phyloP scores from a whole-genome alignment of 1,140 invertebrate species.

The Cotesia vestalis region DNA sequence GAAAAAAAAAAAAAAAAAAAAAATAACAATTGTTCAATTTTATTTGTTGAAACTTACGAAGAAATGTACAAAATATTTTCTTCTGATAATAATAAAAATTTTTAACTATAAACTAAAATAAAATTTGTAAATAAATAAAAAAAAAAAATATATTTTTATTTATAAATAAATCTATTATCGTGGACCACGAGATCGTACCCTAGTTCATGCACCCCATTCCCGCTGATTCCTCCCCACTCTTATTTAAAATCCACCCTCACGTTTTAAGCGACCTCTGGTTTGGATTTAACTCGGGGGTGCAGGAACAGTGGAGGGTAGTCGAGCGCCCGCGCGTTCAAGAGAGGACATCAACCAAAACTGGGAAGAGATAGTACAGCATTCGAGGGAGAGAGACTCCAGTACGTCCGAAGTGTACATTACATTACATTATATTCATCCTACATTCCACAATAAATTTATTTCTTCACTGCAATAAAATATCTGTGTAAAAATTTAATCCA shows the following conservation, averaged over 20 bases:
- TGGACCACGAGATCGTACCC: conserved; percentile 14
- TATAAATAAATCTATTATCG: conserved; percentile 8
- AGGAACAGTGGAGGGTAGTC: conserved; percentile 11
- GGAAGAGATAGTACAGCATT: not conserved
- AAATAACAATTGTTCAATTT: not conserved
- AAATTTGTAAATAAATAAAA: not conserved
- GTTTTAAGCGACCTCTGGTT: conserved; percentile 19
- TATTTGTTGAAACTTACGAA: not conserved
- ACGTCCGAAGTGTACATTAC: conserved; percentile 12
- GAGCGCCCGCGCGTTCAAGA: conserved; percentile 20
- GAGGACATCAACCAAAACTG: not conserved
- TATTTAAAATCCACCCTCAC: not conserved
- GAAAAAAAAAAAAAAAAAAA: conserved; percentile 15
- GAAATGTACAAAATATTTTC: not conserved
- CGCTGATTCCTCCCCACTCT: not conserved
- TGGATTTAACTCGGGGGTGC: not conserved
- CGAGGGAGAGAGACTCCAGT: conserved; percentile 14
- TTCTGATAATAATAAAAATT: not conserved
- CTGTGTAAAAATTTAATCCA: not conserved
- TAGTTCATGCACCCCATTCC: conserved; percentile 12
- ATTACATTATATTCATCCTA: too few relatives aligned
- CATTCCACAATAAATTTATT: not conserved
- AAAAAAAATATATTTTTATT: not conserved
- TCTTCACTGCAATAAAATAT: not conserved
- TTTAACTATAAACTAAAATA: not conserved